Conservation (phyloP, 2,113 vertebrate species). For the Setophaga coronata region DNA sequence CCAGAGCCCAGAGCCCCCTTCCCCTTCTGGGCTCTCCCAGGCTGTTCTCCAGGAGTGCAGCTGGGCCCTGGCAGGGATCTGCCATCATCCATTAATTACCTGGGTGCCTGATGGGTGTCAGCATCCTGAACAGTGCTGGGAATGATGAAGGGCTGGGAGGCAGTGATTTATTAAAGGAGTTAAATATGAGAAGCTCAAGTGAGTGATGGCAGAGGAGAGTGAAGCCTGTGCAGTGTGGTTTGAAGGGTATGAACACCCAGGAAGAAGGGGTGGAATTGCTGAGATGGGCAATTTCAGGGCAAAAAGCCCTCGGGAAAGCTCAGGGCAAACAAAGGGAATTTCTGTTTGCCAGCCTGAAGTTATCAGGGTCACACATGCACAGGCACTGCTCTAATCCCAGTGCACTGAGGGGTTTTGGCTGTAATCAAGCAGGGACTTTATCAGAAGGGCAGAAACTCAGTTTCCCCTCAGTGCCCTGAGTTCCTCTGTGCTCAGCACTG, state of each 20-base stretch:
- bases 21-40: background rate
- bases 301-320: background rate
- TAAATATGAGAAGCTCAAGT: background rate
- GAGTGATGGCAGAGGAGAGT: background rate
- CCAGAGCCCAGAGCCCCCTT: background rate
- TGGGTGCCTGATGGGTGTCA: background rate
- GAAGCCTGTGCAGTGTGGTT: background rate
- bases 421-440: background rate
- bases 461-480: background rate
- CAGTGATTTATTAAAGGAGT: constrained; percentile 36
- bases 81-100: background rate
- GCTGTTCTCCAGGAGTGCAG: background rate
- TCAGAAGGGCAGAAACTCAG: background rate
- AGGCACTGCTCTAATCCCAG: background rate
- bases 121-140: background rate
- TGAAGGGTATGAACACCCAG: background rate
- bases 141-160: background rate
- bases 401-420: background rate
- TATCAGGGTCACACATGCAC: too few species aligned
- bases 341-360: background rate
- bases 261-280: background rate
- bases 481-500: background rate
- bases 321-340: background rate
- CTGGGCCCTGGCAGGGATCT: background rate
- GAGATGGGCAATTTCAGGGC: background rate